phyloP scores from a whole-genome alignment of 2,113 vertebrate genomes.

The Herpetotheres cachinnans region DNA sequence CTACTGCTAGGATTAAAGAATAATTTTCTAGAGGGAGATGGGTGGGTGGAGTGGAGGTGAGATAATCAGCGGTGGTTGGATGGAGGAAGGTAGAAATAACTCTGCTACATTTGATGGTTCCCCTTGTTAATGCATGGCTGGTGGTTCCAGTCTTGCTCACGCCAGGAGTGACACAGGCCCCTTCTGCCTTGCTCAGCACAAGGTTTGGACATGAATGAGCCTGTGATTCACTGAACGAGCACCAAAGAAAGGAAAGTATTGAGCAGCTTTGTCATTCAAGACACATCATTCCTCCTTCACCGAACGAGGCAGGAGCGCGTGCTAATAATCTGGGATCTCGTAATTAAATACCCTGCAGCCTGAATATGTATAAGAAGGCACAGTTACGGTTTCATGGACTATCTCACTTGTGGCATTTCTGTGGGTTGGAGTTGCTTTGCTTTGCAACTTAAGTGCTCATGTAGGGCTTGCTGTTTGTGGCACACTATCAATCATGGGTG shows the following conservation, averaged over 20 bases:
- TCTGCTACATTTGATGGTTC: not conserved
- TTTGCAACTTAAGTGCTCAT: not conserved
- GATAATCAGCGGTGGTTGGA: not conserved
- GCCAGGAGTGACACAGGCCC: not conserved
- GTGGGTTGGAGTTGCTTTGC: not conserved
- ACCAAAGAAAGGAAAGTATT: not conserved
- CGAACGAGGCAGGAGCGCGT: not conserved
- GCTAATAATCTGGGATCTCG: slow-evolving; percentile 3
- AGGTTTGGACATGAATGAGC: not conserved
- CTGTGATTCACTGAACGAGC: not conserved
- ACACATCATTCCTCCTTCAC: not conserved
- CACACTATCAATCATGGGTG: not conserved
- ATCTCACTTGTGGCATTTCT: not conserved
- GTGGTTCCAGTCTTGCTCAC: not conserved
- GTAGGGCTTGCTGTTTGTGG: not conserved
- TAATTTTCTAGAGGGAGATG: not conserved
- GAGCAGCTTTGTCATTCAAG: not conserved
- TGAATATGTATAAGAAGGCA: not conserved
- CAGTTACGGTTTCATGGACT: not conserved
- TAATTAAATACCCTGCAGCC: slow-evolving; percentile 50
- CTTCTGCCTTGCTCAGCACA: not conserved
- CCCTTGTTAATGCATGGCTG: not conserved
- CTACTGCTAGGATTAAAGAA: not conserved
- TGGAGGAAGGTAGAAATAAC: not conserved
- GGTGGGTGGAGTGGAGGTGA: not conserved